A percentile compares a stretch with the other conserved stretches of the same genome.
Evolutionary conservation across 2,113 vertebrate species (phyloP).

Genomic region (Aegypius monachus): DNA sequence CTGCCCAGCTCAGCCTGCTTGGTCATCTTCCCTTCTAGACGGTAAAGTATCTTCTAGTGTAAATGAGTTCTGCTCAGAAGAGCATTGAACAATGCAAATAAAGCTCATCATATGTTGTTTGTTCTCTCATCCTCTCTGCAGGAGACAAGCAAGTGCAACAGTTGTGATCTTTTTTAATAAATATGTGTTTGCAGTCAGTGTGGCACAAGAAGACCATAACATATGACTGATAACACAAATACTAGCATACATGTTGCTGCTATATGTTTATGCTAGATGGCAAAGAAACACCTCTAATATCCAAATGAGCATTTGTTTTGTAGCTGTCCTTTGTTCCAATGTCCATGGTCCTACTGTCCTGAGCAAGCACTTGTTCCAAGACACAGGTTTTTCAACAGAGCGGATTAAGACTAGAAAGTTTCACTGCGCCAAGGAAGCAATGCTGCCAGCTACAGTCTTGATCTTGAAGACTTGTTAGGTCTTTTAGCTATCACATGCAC

Average conservation of each 20-base stretch:
- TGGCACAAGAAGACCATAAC: background rate
- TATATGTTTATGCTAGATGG: background rate
- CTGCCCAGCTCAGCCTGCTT: background rate
- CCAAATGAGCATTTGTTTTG: background rate
- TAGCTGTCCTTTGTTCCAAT: background rate
- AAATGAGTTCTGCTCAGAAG: background rate
- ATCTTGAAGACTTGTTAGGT: background rate
- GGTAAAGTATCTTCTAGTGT: background rate
- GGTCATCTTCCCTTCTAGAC: background rate
- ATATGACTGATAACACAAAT: background rate
- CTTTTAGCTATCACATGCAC: background rate
- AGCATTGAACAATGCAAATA: background rate
- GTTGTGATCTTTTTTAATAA: background rate
- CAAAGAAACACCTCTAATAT: background rate
- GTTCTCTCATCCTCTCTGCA: background rate
- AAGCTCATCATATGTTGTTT: background rate
- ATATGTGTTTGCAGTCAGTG: background rate
- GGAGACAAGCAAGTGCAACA: background rate
- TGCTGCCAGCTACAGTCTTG: background rate
- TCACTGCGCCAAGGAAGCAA: background rate
- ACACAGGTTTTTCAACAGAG: background rate
- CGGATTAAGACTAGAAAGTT: background rate
- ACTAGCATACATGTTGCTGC: background rate
- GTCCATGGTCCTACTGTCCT: background rate
- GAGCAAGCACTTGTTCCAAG: background rate